Evolutionary conservation across 2,888 invertebrate species (phyloP), one percentile per base, ranked within the genome.

Genomic region (Stenodera caucasica): DNA sequence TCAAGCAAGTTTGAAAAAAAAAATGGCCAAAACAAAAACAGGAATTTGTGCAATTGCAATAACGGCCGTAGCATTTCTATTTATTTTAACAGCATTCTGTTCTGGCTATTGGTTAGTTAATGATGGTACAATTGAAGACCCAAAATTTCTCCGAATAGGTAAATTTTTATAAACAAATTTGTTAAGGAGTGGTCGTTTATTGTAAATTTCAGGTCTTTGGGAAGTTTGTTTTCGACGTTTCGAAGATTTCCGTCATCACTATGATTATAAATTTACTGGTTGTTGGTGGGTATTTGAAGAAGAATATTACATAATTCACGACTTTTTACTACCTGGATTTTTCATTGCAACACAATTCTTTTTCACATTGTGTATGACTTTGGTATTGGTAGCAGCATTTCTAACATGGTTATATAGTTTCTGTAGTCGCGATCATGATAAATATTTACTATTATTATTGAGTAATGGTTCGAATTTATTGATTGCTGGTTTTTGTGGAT

Each of bases 231-330:
- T 98, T 73, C 86, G 89, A 71, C 86, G 90, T 49, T 96, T 95
- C 77, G 88, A 91, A 80, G 96, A 97, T 77, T 88, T 91, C 4
- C 90, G 91, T 69, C 89, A 91, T 67, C 86, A 88, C 62, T 97
- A 96, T 81, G 94, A 96, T 74, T 89, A 88, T 5, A 83, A 84
- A 55, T 94, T 94, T 73, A 85, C 84, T 14, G 94, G 94, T 0
- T 98, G 98, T 76, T 95, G 95, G 92, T 98, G 97, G 96, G 92
- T 98, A 62, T 96, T 96, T 75, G 94, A 97, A 81, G 96, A 96
- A 79, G 97, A 98, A 81, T 96, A 94, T 78, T 94, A 96, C 76
- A 96, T 96, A 60, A 94, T 98, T 68, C 90, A 94, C 73, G 91
- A 95, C 71, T 90, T 94, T 72, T 82, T 98, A 3, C 81, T 95